Evolutionary conservation across 37 sponge, comb jelly and placozoan species (phyloP).

Genomic region (Crambe crambe): DNA sequence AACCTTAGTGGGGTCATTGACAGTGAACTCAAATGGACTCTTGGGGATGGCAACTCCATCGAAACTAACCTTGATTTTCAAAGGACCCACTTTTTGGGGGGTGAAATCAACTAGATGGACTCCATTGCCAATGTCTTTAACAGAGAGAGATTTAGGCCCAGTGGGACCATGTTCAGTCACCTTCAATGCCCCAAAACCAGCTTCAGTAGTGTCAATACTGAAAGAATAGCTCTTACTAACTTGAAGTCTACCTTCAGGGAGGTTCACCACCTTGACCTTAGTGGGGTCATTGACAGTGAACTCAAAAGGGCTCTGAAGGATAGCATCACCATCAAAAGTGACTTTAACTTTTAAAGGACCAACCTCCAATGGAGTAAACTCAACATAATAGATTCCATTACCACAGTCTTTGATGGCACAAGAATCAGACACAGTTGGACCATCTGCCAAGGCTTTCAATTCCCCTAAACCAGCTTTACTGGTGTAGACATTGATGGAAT

Average conservation of each 20-base stretch:
- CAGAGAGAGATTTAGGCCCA: too few relatives aligned
- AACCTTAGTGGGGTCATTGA: slow-evolving; percentile 47
- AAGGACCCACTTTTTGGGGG: slow-evolving; percentile 45
- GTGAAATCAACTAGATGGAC: slow-evolving; percentile 45
- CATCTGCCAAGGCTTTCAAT: slow-evolving; percentile 9
- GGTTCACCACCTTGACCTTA: too few relatives aligned
- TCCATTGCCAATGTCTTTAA: background rate
- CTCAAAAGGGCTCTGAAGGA: slow-evolving; percentile 39
- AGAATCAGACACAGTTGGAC: slow-evolving; percentile 9
- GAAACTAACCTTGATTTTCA: slow-evolving; percentile 16
- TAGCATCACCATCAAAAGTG: slow-evolving; percentile 4
- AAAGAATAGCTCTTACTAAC: too few relatives aligned
- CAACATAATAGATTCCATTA: slow-evolving; percentile 20
- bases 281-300: slow-evolving; percentile 52
- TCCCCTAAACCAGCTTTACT: slow-evolving; percentile 54
- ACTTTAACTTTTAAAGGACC: slow-evolving; percentile 26
- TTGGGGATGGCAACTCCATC: slow-evolving; percentile 28
- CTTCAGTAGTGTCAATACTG: slow-evolving; percentile 35
- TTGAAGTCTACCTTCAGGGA: too few relatives aligned
- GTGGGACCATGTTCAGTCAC: too few relatives aligned
- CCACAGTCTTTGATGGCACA: slow-evolving; percentile 16
- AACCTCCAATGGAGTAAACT: slow-evolving; percentile 41
- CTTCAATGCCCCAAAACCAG: slow-evolving; percentile 57
- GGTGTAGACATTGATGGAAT: slow-evolving; percentile 42
- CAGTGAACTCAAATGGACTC: slow-evolving; percentile 50